Evolutionary conservation across 1,140 invertebrate species (phyloP).

Genomic region (Dinoponera quadriceps): DNA sequence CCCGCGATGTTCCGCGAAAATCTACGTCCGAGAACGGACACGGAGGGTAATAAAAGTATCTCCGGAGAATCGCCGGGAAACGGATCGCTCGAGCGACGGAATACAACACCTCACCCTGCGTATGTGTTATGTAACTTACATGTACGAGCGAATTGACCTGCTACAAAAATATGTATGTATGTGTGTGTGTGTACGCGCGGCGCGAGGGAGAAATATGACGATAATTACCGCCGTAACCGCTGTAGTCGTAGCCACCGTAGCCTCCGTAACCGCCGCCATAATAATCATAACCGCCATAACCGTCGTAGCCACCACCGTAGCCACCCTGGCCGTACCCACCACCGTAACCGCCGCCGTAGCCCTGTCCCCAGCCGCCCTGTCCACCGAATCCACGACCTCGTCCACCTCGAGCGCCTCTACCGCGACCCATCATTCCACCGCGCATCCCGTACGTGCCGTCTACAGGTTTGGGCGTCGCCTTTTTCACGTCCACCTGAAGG

Average conservation of each 20-base stretch:
- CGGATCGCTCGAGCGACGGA: constrained; percentile 20
- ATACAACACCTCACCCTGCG: constrained; percentile 25
- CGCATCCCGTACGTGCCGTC: constrained; percentile 91
- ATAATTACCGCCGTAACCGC: constrained; percentile 92
- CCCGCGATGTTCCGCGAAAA: not conserved
- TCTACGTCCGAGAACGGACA: not conserved
- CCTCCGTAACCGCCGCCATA: constrained; percentile 91
- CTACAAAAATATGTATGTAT: not conserved
- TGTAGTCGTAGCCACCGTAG: constrained; percentile 92
- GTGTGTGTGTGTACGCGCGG: too few relatives aligned
- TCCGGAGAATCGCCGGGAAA: not conserved
- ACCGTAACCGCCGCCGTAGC: constrained; percentile 85
- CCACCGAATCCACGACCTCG: constrained; percentile 85
- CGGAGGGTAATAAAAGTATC: not conserved
- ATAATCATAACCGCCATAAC: constrained; percentile 90
- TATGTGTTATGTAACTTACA: constrained; percentile 1
- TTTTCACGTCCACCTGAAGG: constrained; percentile 94
- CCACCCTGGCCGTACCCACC: constrained; percentile 90
- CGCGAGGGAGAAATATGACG: constrained; percentile 84
- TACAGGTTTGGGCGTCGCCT: constrained; percentile 96
- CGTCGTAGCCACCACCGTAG: constrained; percentile 89
- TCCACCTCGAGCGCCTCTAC: constrained; percentile 89
- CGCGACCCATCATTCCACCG: constrained; percentile 88
- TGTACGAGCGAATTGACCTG: not conserved
- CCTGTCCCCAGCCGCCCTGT: constrained; percentile 82